A percentile compares a stretch with the other conserved stretches of the same genome.
These are phyloP conservation scores for Lobophora halterata DNA, from an alignment of 2,888 invertebrate species.

Conservation along the genomic window DNA sequence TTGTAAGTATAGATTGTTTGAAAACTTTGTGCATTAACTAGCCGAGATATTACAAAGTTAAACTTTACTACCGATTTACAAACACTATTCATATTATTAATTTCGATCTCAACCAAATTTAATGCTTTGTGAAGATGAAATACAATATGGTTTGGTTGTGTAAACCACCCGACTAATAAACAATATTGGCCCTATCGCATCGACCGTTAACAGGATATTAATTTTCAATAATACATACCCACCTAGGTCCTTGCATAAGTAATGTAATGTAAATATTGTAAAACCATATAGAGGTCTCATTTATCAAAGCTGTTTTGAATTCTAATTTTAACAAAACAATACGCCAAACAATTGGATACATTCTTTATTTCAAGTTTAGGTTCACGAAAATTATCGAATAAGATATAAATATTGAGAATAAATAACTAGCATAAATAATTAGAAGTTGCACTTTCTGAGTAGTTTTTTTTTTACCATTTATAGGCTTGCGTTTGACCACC, in stretches of 20 bases:
- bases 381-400: too few species aligned
- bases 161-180: slow-evolving; percentile 55
- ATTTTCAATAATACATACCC: slow-evolving; percentile 49
- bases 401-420: too few species aligned
- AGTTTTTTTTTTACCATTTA: too few species aligned
- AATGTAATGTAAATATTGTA: too few species aligned
- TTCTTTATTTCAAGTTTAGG: too few species aligned
- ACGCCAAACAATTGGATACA: too few species aligned
- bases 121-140: slow-evolving; percentile 46
- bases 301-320: too few species aligned
- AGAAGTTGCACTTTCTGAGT: too few species aligned
- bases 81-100: slow-evolving; percentile 47
- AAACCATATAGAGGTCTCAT: too few species aligned
- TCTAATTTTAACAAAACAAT: too few species aligned
- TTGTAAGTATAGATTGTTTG: slow-evolving; percentile 23
- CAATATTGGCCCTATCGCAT: slow-evolving; percentile 49
- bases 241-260: too few species aligned
- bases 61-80: slow-evolving; percentile 43
- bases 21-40: slow-evolving; percentile 35
- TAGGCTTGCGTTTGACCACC: slow-evolving; percentile 11
- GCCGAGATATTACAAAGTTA: slow-evolving; percentile 39
- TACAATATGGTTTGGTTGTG: slow-evolving; percentile 52
- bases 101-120: slow-evolving; percentile 46
- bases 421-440: too few species aligned
- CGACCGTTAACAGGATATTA: slow-evolving; percentile 53